Evolutionary conservation across 2,113 vertebrate genomes (phyloP), one percentile per base, ranked within the genome.

Genomic region (Peromyscus californicus): DNA sequence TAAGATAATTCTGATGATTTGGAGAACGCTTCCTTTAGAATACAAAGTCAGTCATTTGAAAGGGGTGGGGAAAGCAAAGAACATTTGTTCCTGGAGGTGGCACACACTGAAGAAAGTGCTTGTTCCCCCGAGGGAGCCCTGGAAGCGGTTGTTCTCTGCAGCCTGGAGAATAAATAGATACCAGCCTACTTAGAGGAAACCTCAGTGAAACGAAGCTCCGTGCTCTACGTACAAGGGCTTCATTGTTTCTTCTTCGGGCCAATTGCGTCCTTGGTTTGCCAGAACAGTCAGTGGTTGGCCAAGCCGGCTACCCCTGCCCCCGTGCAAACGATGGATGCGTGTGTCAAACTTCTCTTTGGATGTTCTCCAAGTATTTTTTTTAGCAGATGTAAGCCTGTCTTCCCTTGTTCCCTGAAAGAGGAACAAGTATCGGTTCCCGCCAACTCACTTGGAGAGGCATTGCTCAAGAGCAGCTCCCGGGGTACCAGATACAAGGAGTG

Each of bases 401-500:
- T 96, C 74, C 51, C 74, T 96, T 61, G 9, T 67, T 97, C 92
- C 96, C 96, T 26, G 83, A 95, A 96, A 96, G 78, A 95, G 95
- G 96, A 97, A 97, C 42, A 83, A 91, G 95, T 59, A 84, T 65
- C 85, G 17, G 94, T 87, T 94, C 93, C 94, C 59, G 12, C 96
- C 97, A 92, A 57, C 96, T 96, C 94, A 0, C 75, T 84, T 84
- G 67, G 94, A 80, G 92, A 98, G 76, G 89, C 82, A 78, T 90
- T 96, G 94, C 95, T 96, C 83, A 95, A 91, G 93, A 97, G 92
- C 90, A 92, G 83, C 95, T 98, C 95, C 91, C 1, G 24, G 91
- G 93, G 96, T 95, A 33, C 96, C 95, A 94, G 94, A 95, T 93
- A 57, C 92, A 74, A n/a, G 89, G 90, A 93, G 82, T 45, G 45